phyloP scores from a whole-genome alignment of 2,888 invertebrate species.

The Brachypalpus laphriformis region DNA sequence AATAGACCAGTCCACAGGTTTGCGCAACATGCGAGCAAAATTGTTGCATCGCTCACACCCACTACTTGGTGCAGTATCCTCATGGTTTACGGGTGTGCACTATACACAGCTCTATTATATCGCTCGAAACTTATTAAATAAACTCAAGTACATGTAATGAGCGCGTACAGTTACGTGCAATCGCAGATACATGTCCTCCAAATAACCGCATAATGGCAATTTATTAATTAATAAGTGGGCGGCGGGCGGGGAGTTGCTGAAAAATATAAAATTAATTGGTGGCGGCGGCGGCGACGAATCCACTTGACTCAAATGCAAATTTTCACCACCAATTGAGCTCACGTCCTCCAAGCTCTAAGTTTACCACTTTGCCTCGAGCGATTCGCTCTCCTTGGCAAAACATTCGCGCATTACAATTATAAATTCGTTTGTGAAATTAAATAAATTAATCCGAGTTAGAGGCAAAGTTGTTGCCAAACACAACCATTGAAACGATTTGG shows the following conservation, averaged over 20 bases:
- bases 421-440: constrained; percentile 74
- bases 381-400: constrained; percentile 25
- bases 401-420: constrained; percentile 54
- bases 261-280: constrained; percentile 63
- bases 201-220: constrained; percentile 65
- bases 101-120: not conserved
- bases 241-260: not conserved
- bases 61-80: constrained; percentile 44
- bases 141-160: constrained; percentile 66
- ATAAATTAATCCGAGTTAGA: constrained; percentile 74
- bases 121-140: constrained; percentile 58
- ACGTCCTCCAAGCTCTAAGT: constrained; percentile 14
- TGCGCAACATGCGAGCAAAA: constrained; percentile 41
- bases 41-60: constrained; percentile 33
- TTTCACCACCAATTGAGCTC: constrained; percentile 16
- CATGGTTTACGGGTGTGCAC: constrained; percentile 27
- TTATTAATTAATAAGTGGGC: constrained; percentile 60
- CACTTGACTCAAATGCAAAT: constrained; percentile 69
- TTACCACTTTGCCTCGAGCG: not conserved
- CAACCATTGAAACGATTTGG: constrained; percentile 23
- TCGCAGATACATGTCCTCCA: constrained; percentile 29
- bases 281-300: constrained; percentile 36
- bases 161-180: constrained; percentile 5
- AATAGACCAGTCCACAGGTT: constrained; percentile 32
- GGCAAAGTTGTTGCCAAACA: constrained; percentile 52